Evolutionary conservation across 2,113 vertebrate species (phyloP).

Genomic region (Tychaedon coryphoeus): DNA sequence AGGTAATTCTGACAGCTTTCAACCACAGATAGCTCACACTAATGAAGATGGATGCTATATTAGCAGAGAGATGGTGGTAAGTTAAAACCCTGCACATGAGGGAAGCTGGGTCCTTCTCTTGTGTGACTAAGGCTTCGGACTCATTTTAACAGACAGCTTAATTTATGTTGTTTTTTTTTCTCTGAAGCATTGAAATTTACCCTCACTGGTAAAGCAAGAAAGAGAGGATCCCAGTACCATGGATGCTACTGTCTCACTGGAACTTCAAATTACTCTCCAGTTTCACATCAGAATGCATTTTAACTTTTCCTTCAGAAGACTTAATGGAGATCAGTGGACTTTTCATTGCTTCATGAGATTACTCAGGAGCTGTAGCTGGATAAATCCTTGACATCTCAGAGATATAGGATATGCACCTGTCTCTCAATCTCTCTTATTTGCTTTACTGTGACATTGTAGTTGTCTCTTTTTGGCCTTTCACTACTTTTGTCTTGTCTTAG

Average conservation of each 20-base stretch:
- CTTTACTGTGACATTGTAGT: background rate
- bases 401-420: background rate
- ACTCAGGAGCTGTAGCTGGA: background rate
- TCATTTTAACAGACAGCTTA: background rate
- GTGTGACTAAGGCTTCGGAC: background rate
- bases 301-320: background rate
- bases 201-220: background rate
- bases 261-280: background rate
- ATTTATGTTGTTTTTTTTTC: rapidly evolving
- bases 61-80: background rate
- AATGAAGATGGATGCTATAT: slow-evolving; percentile 48
- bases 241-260: background rate
- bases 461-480: background rate
- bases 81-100: background rate
- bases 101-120: background rate
- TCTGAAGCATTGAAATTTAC: background rate
- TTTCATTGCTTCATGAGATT: background rate
- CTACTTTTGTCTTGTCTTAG: background rate
- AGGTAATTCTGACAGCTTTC: slow-evolving; percentile 52
- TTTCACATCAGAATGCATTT: background rate
- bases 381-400: background rate
- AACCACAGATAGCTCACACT: background rate
- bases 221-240: background rate
- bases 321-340: background rate
- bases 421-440: background rate